Base-by-base conservation (phyloP, 2,797 vertebrate genomes). In the Gadopsis bispinosus region DNA sequence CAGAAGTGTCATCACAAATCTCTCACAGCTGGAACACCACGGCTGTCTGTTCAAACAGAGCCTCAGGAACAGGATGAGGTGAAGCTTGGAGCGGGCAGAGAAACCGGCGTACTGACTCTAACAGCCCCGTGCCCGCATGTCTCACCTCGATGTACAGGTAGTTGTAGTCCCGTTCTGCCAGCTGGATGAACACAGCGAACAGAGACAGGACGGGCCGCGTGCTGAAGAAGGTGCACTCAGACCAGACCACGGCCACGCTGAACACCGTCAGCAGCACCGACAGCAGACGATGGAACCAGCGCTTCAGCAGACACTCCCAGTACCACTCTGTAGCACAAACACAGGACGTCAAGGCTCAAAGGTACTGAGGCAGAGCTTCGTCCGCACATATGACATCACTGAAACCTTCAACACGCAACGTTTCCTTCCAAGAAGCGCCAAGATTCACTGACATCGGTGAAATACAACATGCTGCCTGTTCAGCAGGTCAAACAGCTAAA, bases 181-280 rank as follows among this genome's bases (percentile, higher is more conserved):
- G 93, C 88, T 98, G 97, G 90, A 99, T 99, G 93, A 98, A 98
- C 63, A 99, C 97, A 0, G 98, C 98, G 60, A 99, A 99, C 45
- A 99, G 95, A 0, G 98, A 99, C 17, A 99, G 93, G 91, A 99
- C 97, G 1, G 98, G 98, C 0, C 62, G 91, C 19, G 97, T 98
- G 93, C 98, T 99, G 94, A 99, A 99, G 94, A 99, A 99, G 0
- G 98, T 99, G 93, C 98, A 99, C 78, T 99, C 98, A 0, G 98
- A 99, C 98, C 98, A 99, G 69, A 99, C 98, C 70, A 99, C 98
- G 8, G 97, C 94, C 85, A 97, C 95, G 6, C 98, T 98, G 92
- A 99, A 98, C 0, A 94, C 83, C 0, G 95, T 95, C 86, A 99
- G 92, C 35, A 96, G 84, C 89, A 98, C 92, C 0, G 97, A 96